Percentiles rank a stretch among this genome's conserved stretches.
phyloP scores from a whole-genome alignment of 2,113 vertebrate genomes.

The Prinia subflava region DNA sequence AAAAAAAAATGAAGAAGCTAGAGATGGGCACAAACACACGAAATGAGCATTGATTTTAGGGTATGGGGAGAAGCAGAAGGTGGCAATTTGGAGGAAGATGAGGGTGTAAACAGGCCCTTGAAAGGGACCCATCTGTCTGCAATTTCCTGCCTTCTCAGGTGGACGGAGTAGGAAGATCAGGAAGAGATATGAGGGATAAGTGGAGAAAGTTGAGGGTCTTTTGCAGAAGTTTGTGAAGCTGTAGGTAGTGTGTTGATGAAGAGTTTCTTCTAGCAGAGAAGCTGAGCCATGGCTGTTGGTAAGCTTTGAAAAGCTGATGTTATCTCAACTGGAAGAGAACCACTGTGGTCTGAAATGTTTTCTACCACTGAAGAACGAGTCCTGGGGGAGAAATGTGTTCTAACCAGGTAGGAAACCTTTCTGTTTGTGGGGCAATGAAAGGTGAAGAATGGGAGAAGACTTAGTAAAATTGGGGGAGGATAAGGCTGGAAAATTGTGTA shows the following conservation, averaged over 20 bases:
- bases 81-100: not conserved
- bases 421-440: not conserved
- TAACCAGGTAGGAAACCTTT: not conserved
- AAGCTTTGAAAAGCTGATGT: not conserved
- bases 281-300: not conserved
- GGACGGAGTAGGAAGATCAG: not conserved
- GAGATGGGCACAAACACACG: not conserved
- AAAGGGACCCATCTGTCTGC: not conserved
- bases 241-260: fast-evolving
- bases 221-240: not conserved
- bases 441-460: not conserved
- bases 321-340: not conserved
- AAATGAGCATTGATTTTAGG: not conserved
- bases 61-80: not conserved
- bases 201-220: fast-evolving
- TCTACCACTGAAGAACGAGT: not conserved
- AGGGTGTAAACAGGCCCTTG: not conserved
- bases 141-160: not conserved
- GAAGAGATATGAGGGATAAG: not conserved
- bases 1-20: not conserved
- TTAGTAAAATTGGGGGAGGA: not conserved
- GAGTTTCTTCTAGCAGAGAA: not conserved
- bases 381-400: not conserved
- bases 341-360: not conserved
- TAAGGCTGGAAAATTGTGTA: not conserved